Percentiles rank a stretch among this genome's conserved stretches.
These are phyloP conservation scores for Sinodicranocentrus sp. DNA, from an alignment of 2,888 invertebrate species.

Conservation along the genomic window DNA sequence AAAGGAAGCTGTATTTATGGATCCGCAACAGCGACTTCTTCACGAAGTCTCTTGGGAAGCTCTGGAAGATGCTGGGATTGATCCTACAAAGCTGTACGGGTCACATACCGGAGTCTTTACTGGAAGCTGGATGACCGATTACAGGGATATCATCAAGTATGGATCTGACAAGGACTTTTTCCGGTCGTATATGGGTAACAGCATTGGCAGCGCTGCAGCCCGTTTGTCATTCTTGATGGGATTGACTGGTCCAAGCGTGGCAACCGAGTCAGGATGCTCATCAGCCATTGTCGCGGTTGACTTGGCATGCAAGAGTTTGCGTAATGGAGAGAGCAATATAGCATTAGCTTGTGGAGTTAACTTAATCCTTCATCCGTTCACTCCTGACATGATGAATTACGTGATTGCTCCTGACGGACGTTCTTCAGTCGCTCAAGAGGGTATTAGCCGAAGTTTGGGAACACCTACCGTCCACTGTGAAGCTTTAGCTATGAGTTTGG, in stretches of 20 bases:
- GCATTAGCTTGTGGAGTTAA: constrained; percentile 70
- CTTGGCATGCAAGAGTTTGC: constrained; percentile 66
- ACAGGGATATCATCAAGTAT: constrained; percentile 36
- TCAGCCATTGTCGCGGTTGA: constrained; percentile 69
- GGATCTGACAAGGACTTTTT: constrained; percentile 42
- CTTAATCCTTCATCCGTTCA: constrained; percentile 55
- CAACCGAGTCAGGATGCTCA: constrained; percentile 66
- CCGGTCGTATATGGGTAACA: constrained; percentile 67
- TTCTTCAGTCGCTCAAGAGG: constrained; percentile 56
- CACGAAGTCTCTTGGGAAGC: constrained; percentile 53
- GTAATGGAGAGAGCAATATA: constrained; percentile 49
- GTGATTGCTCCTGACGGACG: constrained; percentile 54
- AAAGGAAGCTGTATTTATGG: constrained; percentile 38
- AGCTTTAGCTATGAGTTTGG: constrained; percentile 56
- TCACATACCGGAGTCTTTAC: constrained; percentile 36
- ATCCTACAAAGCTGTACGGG: constrained; percentile 28
- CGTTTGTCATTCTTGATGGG: constrained; percentile 64
- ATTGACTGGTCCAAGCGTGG: constrained; percentile 59
- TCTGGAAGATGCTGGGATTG: constrained; percentile 46
- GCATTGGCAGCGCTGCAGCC: constrained; percentile 49
- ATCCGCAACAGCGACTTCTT: constrained; percentile 47
- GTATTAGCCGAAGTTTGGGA: constrained; percentile 34
- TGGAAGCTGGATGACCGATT: constrained; percentile 51
- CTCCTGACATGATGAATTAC: constrained; percentile 29
- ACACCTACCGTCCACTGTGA: constrained; percentile 48